Evolutionary conservation across 1,140 invertebrate species (phyloP), one percentile per base, ranked within the genome.

Genomic region (Frieseomelitta varia): DNA sequence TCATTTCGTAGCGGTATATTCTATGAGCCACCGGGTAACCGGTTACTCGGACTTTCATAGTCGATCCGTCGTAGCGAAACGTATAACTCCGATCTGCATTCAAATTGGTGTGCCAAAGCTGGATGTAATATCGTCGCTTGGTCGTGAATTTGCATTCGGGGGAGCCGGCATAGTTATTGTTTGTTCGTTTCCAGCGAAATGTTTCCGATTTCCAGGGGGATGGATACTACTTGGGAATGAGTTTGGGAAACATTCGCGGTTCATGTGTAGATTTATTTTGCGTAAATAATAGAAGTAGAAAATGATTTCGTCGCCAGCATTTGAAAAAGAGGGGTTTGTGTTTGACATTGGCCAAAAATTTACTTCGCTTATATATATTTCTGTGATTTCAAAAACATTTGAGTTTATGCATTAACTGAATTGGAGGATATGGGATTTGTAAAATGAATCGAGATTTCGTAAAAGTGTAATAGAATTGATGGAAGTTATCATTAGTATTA

Each of bases 41-140:
- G 27, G 56, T 14, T 51, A 27, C 75, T 47, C 10, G 27, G 63
- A 61, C 58, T 67, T 47, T 77, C 58, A 47, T 39, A 67, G 17
- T n/a, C 53, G 75, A 75, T 67, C 8, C 69, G 51, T 67, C 71
- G 11, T 19, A 27, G 6, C 19, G 74, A 67, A 68, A 47, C 15
- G 51, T 19, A 47, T 0, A 77, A 68, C 27, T 53, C 30, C n/a
- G 63, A 76, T 82, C 80, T 82, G 63, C 80, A 82, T 82, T 24
- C 73, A 82, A 77, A 82, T 82, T 67, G 73, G 30, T 56, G 56
- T 27, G 10, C 27, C 51, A 55, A 82, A 51, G 80, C 53, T 58
- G 61, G 17, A 56, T 68, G 80, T 82, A 68, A 76, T 67, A 76
- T 76, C 17, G 72, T 11, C 51, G 47, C 58, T 74, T 82, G 55